phyloP scores from a whole-genome alignment of 35 echinoderm and acorn worm species.

The Chiridota heheva region DNA sequence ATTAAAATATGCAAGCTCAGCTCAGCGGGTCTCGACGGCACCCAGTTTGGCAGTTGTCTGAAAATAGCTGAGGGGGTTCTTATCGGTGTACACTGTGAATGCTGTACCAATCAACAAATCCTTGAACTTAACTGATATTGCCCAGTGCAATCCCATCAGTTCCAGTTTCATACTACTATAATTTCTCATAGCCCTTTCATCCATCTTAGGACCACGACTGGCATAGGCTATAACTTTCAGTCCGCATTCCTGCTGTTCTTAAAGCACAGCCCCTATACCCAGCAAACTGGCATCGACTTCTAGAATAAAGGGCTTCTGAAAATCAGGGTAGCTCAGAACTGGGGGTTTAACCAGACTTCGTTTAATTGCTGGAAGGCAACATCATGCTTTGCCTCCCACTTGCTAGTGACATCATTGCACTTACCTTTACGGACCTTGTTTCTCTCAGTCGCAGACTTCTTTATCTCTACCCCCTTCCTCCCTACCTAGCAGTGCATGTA shows the following conservation, averaged over 20 bases:
- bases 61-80: constrained; percentile 71
- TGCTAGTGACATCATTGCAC: too few relatives aligned
- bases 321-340: too few relatives aligned
- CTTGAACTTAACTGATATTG: constrained; percentile 65
- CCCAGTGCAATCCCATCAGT: constrained; percentile 65
- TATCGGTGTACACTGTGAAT: constrained; percentile 71
- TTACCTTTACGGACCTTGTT: too few relatives aligned
- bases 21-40: constrained; percentile 59
- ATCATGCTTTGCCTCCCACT: constrained; percentile 24
- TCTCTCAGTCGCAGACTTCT: background rate
- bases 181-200: constrained; percentile 61
- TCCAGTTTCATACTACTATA: constrained; percentile 85
- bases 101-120: constrained; percentile 54
- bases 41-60: constrained; percentile 64
- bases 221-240: constrained; percentile 61
- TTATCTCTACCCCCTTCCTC: background rate
- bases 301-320: constrained; percentile 35
- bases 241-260: constrained; percentile 46
- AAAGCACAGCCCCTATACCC: constrained; percentile 73
- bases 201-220: constrained; percentile 25
- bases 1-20: constrained; percentile 56
- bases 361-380: constrained; percentile 36
- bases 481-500: constrained; percentile 51
- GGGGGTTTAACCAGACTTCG: too few relatives aligned
- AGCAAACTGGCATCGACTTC: constrained; percentile 52